A percentile compares a stretch with the other conserved stretches of the same genome.
These are phyloP conservation scores for Callopanchax toddi DNA, from an alignment of 2,113 vertebrate species.

Conservation along the genomic window DNA sequence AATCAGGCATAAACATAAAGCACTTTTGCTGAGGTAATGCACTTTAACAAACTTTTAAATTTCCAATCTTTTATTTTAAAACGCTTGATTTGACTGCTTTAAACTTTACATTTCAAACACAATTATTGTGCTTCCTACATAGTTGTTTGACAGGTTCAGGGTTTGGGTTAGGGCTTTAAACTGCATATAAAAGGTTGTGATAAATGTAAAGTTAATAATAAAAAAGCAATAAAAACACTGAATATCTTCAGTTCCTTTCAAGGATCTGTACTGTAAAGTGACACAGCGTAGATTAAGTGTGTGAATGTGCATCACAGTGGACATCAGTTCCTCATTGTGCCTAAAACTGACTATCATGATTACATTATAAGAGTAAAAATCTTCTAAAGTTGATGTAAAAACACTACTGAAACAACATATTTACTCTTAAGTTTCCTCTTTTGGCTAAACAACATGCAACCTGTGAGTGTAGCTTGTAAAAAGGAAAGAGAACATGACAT, in stretches of 20 bases:
- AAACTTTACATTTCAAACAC: too few species aligned
- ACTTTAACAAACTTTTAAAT: too few species aligned
- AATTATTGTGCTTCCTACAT: too few species aligned
- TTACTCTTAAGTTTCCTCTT: constrained; percentile 23
- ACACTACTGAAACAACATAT: not conserved
- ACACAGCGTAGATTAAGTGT: not conserved
- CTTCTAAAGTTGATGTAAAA: too few species aligned
- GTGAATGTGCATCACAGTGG: not conserved
- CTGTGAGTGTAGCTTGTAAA: too few species aligned
- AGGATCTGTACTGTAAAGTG: not conserved
- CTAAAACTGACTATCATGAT: too few species aligned
- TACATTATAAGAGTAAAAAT: too few species aligned
- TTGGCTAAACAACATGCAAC: constrained; percentile 1
- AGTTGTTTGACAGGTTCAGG: not conserved
- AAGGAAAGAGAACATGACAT: not conserved
- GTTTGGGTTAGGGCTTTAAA: not conserved
- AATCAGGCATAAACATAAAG: not conserved
- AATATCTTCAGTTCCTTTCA: not conserved
- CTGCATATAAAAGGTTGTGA: too few species aligned
- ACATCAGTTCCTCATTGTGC: not conserved
- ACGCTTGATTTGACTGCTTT: not conserved
- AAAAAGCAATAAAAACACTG: not conserved
- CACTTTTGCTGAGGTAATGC: not conserved
- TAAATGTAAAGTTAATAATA: too few species aligned
- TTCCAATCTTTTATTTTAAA: not conserved